These are phyloP conservation scores for Entomobrya multifasciata DNA, from an alignment of 2,888 invertebrate species.

Conservation along the genomic window DNA sequence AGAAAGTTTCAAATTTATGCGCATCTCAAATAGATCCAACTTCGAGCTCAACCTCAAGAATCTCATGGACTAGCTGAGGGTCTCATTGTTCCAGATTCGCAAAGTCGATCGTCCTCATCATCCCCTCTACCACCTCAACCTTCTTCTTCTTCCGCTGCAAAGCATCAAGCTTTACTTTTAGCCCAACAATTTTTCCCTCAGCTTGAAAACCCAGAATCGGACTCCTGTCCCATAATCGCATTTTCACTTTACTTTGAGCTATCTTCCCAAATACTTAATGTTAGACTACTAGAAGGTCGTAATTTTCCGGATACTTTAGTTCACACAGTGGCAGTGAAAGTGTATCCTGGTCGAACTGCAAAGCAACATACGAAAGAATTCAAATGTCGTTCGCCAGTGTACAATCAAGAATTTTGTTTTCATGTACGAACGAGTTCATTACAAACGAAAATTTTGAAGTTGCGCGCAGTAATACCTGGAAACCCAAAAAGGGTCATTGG, in stretches of 20 bases:
- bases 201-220: conserved; percentile 71
- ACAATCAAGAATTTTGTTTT: conserved; percentile 79
- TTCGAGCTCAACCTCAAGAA: conserved; percentile 67
- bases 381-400: conserved; percentile 74
- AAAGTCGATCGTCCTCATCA: neutral
- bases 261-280: conserved; percentile 75
- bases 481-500: conserved; percentile 76
- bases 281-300: conserved; percentile 76
- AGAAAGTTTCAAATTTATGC: no score
- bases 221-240: conserved; percentile 74
- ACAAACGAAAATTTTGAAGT: conserved; percentile 77
- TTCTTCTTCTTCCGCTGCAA: conserved; percentile 31
- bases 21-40: conserved; percentile 54
- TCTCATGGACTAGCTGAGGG: neutral
- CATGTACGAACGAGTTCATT: conserved; percentile 76
- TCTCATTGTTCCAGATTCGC: neutral
- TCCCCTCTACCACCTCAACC: conserved; percentile 49
- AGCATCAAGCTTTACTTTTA: conserved; percentile 63
- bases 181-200: conserved; percentile 79
- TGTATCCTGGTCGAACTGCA: conserved; percentile 77
- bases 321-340: conserved; percentile 77
- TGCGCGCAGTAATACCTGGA: conserved; percentile 74
- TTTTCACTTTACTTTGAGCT: conserved; percentile 76
- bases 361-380: conserved; percentile 78
- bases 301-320: conserved; percentile 74